These are phyloP conservation scores for Phalera bucephala DNA, from an alignment of 2,888 invertebrate genomes.

Conservation along the genomic window DNA sequence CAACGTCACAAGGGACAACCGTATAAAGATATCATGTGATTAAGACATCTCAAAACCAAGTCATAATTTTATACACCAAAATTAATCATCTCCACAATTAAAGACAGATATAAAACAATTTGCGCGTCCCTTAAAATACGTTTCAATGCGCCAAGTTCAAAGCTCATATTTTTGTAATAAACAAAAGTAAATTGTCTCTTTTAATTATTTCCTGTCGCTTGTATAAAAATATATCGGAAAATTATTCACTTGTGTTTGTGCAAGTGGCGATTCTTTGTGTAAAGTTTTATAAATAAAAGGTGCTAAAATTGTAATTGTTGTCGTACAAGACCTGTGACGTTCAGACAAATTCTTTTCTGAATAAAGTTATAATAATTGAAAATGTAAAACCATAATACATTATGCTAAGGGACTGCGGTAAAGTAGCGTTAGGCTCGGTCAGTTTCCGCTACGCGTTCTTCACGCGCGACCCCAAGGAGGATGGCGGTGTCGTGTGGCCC, in stretches of 20 bases:
- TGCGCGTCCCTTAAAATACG: slow-evolving; percentile 29
- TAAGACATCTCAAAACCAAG: too few relatives aligned
- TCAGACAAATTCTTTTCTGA: too few relatives aligned
- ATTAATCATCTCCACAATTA: slow-evolving; percentile 28
- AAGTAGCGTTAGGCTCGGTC: too few relatives aligned
- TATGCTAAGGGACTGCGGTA: too few relatives aligned
- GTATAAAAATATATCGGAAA: slow-evolving; percentile 22
- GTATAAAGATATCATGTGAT: too few relatives aligned
- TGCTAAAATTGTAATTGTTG: slow-evolving; percentile 34
- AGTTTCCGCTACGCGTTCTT: too few relatives aligned
- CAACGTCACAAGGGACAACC: too few relatives aligned
- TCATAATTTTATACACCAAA: too few relatives aligned
- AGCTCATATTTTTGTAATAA: slow-evolving; percentile 28
- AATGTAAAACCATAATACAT: too few relatives aligned
- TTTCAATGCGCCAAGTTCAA: slow-evolving; percentile 23
- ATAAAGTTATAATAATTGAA: too few relatives aligned
- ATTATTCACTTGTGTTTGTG: slow-evolving; percentile 18
- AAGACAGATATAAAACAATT: slow-evolving; percentile 26
- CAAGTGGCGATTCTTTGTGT: slow-evolving; percentile 33
- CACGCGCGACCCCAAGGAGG: too few relatives aligned
- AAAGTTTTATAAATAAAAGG: slow-evolving; percentile 30
- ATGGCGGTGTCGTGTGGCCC: too few relatives aligned
- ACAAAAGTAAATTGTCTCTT: slow-evolving; percentile 30
- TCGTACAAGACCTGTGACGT: background rate
- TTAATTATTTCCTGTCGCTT: slow-evolving; percentile 39